Percentiles rank a stretch among this genome's conserved stretches.
These are phyloP conservation scores for Drosophila melanica DNA, from an alignment of 1,140 invertebrate species.

Conservation along the genomic window DNA sequence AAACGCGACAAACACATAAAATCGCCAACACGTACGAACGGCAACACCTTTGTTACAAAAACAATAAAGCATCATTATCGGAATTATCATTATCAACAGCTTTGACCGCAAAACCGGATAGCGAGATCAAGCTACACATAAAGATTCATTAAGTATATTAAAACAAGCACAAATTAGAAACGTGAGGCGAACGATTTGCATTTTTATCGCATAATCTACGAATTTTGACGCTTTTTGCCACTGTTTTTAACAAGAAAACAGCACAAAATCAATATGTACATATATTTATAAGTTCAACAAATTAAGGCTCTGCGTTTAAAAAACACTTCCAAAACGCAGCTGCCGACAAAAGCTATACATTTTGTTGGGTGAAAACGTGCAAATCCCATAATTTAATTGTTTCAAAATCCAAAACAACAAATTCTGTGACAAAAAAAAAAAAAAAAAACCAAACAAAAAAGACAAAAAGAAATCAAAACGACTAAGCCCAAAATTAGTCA, in stretches of 20 bases:
- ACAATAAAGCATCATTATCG: conserved; percentile 75
- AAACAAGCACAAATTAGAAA: conserved; percentile 82
- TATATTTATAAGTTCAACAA: conserved; percentile 47
- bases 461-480: conserved; percentile 30
- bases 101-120: conserved; percentile 73
- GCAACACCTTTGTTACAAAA: conserved; percentile 76
- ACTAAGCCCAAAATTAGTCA: conserved; percentile 70
- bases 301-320: conserved; percentile 59
- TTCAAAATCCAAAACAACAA: conserved; percentile 67
- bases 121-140: conserved; percentile 37
- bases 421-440: conserved; percentile 60
- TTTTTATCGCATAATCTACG: conserved; percentile 79
- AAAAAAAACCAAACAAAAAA: conserved; percentile 37
- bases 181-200: conserved; percentile 58
- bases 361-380: conserved; percentile 70
- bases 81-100: conserved; percentile 80
- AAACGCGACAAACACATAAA: conserved; percentile 57
- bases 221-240: conserved; percentile 82
- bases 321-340: conserved; percentile 68
- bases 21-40: conserved; percentile 47
- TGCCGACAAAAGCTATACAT: conserved; percentile 49
- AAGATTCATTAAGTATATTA: conserved; percentile 81
- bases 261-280: conserved; percentile 31
- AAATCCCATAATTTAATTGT: conserved; percentile 82
- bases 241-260: conserved; percentile 65